Conservation (phyloP, 2,888 invertebrate species). For the Meganola albula region DNA sequence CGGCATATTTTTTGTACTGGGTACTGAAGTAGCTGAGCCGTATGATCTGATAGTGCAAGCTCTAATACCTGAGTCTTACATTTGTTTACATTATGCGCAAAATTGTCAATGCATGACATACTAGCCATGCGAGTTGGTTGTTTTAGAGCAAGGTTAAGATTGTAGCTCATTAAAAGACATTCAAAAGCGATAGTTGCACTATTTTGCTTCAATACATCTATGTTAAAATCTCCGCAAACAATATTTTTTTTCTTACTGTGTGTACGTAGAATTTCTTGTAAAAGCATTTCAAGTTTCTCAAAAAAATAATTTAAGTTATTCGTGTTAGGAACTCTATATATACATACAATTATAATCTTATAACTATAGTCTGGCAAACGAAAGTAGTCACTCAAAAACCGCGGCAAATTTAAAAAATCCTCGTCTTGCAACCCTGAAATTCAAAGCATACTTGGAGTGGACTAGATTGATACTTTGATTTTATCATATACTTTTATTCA, state of each 20-base stretch:
- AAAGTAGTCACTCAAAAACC: too few species aligned
- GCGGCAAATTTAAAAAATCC: too few species aligned
- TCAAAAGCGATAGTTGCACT: not conserved
- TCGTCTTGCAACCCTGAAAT: too few species aligned
- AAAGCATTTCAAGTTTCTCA: not conserved
- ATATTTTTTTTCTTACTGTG: slow-evolving; percentile 1
- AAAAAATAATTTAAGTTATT: not conserved
- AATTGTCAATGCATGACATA: slow-evolving; percentile 1
- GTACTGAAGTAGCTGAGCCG: not conserved
- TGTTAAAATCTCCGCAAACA: slow-evolving; percentile 2
- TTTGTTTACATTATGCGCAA: not conserved
- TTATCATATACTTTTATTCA: too few species aligned
- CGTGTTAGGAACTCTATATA: not conserved
- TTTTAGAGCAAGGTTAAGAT: slow-evolving; percentile 1
- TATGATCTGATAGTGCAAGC: slow-evolving; percentile 2
- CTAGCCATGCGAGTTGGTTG: slow-evolving; percentile 1
- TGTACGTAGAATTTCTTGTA: not conserved
- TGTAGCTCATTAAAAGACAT: not conserved
- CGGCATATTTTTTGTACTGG: not conserved
- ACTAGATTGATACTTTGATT: too few species aligned
- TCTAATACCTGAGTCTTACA: slow-evolving; percentile 2
- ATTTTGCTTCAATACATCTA: slow-evolving; percentile 1
- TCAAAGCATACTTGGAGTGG: too few species aligned
- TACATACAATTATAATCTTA: not conserved
- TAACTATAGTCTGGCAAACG: too few species aligned